Percentiles rank a stretch among this genome's conserved stretches.
phyloP scores from a whole-genome alignment of 2,797 vertebrate species.

The Antennarius maculatus region DNA sequence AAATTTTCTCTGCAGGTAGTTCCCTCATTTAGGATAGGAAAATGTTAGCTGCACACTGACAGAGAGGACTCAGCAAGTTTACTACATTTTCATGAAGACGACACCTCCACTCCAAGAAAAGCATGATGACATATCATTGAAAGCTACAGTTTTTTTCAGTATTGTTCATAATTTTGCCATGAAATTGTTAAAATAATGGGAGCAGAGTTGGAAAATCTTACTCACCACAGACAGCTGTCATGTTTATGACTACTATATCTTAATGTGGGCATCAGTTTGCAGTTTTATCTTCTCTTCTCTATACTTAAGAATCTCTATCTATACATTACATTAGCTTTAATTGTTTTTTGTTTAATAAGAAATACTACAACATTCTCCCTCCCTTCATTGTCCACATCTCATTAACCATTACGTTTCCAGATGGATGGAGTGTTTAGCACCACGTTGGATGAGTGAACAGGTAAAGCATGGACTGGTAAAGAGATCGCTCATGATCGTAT shows the following conservation, averaged over 20 bases:
- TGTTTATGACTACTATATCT: background rate
- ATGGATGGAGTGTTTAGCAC: too few species aligned
- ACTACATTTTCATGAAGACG: slow-evolving; percentile 5
- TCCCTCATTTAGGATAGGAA: slow-evolving; percentile 12
- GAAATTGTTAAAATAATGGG: background rate
- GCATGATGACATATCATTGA: background rate
- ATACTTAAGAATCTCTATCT: background rate
- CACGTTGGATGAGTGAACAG: too few species aligned
- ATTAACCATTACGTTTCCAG: too few species aligned
- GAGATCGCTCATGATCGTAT: too few species aligned
- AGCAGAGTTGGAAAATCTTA: background rate
- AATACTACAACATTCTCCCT: too few species aligned
- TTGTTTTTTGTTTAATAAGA: too few species aligned
- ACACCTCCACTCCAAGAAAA: background rate
- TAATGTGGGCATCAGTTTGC: background rate
- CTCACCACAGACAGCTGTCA: background rate
- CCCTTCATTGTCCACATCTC: too few species aligned
- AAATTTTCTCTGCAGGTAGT: slow-evolving; percentile 9
- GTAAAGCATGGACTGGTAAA: too few species aligned
- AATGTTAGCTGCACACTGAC: slow-evolving; percentile 12
- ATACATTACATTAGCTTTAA: background rate
- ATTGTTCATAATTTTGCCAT: background rate
- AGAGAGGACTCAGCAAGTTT: slow-evolving; percentile 18
- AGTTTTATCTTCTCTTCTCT: background rate
- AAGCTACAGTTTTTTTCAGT: background rate